These are phyloP conservation scores for Phragmatobia fuliginosa DNA, from an alignment of 2,888 invertebrate species.

Conservation along the genomic window DNA sequence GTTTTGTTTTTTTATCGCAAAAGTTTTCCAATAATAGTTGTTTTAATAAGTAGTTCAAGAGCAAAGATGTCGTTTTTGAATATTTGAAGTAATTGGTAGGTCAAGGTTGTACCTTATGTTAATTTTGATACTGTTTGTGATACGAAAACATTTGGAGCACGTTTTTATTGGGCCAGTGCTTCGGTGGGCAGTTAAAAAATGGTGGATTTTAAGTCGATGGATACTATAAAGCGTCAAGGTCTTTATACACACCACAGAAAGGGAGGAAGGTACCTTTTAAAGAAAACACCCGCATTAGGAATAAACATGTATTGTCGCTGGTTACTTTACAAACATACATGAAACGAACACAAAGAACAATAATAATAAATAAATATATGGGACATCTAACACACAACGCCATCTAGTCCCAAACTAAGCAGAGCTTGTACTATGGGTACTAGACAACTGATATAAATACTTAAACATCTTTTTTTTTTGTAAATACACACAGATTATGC, in stretches of 20 bases:
- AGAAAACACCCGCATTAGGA: no score
- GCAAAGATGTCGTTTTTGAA: slow-evolving; percentile 1
- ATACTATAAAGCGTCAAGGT: background rate
- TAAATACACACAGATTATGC: no score
- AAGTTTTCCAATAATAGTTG: background rate
- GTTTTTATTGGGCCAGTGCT: background rate
- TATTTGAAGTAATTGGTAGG: background rate
- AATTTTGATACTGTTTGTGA: background rate
- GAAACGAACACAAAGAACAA: no score
- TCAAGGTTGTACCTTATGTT: slow-evolving; percentile 4
- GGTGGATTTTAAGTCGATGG: background rate
- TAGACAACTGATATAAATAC: no score
- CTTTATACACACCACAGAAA: background rate
- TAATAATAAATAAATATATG: no score
- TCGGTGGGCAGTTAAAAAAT: background rate
- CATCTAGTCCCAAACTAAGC: no score
- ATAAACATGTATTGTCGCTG: no score
- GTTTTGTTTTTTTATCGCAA: background rate
- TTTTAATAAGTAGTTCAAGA: slow-evolving; percentile 8
- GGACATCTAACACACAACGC: no score
- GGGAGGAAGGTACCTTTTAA: no score
- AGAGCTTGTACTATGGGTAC: no score
- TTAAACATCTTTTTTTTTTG: no score
- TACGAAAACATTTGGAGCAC: background rate
- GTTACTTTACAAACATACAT: no score